Conservation (phyloP, 2,113 vertebrate genomes). For the Phaetusa simplex region DNA sequence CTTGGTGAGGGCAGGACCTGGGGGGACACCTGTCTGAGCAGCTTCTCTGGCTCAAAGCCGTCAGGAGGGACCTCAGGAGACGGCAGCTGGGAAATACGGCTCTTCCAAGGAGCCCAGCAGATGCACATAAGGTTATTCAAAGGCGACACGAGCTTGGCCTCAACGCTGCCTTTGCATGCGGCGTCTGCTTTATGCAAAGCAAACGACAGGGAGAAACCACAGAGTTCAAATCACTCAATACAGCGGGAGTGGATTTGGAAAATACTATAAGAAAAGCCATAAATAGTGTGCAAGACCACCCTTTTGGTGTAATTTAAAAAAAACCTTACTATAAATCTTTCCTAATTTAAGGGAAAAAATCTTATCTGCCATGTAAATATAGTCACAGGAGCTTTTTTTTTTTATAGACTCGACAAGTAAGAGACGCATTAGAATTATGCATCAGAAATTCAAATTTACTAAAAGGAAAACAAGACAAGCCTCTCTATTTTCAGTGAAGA, state of each 20-base stretch:
- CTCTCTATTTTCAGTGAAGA: not conserved
- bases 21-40: not conserved
- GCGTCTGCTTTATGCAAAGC: not conserved
- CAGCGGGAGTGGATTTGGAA: not conserved
- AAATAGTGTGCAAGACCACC: not conserved
- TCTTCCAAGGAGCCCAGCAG: not conserved
- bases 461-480: not conserved
- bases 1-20: not conserved
- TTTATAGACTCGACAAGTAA: not conserved
- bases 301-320: not conserved
- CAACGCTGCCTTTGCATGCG: not conserved
- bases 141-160: not conserved
- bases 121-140: not conserved
- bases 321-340: not conserved
- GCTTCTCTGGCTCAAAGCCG: not conserved
- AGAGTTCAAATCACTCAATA: not conserved
- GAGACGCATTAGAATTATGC: not conserved
- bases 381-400: not conserved
- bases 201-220: not conserved
- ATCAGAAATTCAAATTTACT: constrained; percentile 8
- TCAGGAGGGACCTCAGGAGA: not conserved
- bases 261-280: not conserved
- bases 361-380: not conserved
- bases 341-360: not conserved
- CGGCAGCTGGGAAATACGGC: not conserved